Conservation (phyloP, 92 coral and sea anemone species). For the Pocillopora grandis region DNA sequence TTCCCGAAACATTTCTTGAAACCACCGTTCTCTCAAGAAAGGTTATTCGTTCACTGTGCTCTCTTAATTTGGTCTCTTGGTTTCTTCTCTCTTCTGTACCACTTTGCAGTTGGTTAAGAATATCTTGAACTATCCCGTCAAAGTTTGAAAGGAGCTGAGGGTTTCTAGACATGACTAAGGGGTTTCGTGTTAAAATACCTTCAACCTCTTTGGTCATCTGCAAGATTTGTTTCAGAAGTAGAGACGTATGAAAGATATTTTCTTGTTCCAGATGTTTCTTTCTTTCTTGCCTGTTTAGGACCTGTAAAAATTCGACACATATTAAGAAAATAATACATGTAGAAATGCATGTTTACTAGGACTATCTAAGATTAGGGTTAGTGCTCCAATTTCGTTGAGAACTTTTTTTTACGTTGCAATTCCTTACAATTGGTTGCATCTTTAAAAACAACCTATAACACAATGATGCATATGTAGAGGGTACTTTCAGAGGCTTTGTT, state of each 20-base stretch:
- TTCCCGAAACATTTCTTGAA: neutral
- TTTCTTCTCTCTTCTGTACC: slow-evolving; percentile 9
- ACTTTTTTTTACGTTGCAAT: no score
- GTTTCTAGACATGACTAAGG: neutral
- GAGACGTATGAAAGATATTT: neutral
- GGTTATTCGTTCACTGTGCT: slow-evolving; percentile 24
- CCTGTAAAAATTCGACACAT: neutral
- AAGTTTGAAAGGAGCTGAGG: neutral
- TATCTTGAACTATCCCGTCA: neutral
- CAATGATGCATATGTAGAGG: no score
- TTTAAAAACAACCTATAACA: no score
- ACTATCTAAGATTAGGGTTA: no score
- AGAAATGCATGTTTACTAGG: no score
- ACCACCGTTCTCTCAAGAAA: slow-evolving; percentile 15
- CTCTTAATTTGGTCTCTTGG: neutral
- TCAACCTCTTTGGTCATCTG: neutral
- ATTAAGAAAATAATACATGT: neutral
- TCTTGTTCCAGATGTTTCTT: slow-evolving; percentile 8
- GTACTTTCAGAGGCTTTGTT: no score
- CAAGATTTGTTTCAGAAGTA: neutral
- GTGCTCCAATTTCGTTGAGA: no score
- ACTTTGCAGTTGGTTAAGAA: slow-evolving; percentile 10
- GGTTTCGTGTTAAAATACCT: neutral
- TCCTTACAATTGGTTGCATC: no score
- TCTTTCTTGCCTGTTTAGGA: neutral